Percentiles rank a stretch among this genome's conserved stretches.
phyloP scores from a whole-genome alignment of 2,113 vertebrate genomes.

The Osmerus eperlanus region DNA sequence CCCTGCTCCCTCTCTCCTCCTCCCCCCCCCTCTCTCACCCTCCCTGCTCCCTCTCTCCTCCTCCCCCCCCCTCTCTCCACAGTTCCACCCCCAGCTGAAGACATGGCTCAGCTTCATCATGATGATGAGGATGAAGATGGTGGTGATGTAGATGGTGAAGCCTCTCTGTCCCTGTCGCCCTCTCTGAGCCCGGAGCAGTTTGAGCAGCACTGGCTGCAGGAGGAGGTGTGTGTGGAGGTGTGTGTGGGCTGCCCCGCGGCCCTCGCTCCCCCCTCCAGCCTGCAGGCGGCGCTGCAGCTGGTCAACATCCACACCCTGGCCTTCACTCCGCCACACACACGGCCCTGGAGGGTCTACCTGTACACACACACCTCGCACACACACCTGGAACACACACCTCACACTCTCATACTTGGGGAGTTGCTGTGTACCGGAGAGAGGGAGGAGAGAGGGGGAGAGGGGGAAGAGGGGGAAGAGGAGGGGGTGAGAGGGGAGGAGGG shows the following conservation, averaged over 20 bases:
- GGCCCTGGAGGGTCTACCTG: conserved; percentile 90
- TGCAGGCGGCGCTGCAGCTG: conserved; percentile 84
- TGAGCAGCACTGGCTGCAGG: conserved; percentile 59
- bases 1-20: neutral
- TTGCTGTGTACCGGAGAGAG: conserved; percentile 63
- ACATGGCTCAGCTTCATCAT: neutral
- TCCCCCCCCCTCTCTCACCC: neutral
- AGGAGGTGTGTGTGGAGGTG: conserved; percentile 73
- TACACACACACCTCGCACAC: conserved; percentile 71
- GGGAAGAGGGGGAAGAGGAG: neutral
- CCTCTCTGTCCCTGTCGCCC: conserved; percentile 48
- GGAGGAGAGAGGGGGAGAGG: neutral
- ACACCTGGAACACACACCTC: neutral
- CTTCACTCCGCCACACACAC: conserved; percentile 75
- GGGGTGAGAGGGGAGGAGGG: neutral
- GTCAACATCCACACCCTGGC: conserved; percentile 91
- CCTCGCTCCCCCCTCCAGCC: conserved; percentile 65
- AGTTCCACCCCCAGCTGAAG: conserved; percentile 22
- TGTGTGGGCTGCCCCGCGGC: conserved; percentile 63
- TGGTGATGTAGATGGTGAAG: neutral
- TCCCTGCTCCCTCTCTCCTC: neutral
- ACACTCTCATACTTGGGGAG: conserved; percentile 79
- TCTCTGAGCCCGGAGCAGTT: conserved; percentile 59
- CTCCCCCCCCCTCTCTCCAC: neutral
- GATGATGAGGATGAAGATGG: neutral